Evolutionary conservation across 2,797 vertebrate species (phyloP), one percentile per base, ranked within the genome.

Genomic region (Ambastaia sidthimunki): DNA sequence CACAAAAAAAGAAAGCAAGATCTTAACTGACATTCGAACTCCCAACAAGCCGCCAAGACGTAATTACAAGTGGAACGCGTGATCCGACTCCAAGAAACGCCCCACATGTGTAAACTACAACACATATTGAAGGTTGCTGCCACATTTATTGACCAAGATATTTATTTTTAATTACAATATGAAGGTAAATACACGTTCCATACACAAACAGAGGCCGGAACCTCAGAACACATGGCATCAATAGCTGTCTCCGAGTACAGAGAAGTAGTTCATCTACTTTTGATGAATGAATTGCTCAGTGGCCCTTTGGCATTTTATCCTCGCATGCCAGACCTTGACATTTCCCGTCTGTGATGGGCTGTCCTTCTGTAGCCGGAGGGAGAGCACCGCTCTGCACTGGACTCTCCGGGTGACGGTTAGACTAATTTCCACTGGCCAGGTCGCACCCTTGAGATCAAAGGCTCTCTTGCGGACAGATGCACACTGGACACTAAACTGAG

Each of bases 21-120:
- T 90, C 85, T 83, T 85, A 72, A 71, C 82, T 79, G 76, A 76
- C 81, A 72, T 87, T 81, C 85, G 57, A 81, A 82, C 83, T 86
- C 74, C 25, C 25, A 48, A 84, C 74, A 12, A 78, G 86, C 88
- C 71, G 41, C 71, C 9, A 84, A 84, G 87, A 89, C 71, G 71
- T 82, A 82, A 85, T 82, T 86, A 63, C 67, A 55, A 48, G 66
- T 48, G 50, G 71, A 76, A 72, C 62, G 50, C 11, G 48, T 71
- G 7, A 44, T 37, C 16, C 41, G 3, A 55, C 67, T 74, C 37
- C 44, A 70, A 66, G 4, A 72, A 63, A 34, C 41, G 31, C 66
- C n/a, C 25, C 15, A 4, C 50, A 34, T 48, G 44, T 71, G 71
- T 55, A 60, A 76, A 76, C 66, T 54, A 55, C 62, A 80, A 63